Base-by-base conservation (phyloP, 2,888 invertebrate species). In the Spialia ferax region DNA sequence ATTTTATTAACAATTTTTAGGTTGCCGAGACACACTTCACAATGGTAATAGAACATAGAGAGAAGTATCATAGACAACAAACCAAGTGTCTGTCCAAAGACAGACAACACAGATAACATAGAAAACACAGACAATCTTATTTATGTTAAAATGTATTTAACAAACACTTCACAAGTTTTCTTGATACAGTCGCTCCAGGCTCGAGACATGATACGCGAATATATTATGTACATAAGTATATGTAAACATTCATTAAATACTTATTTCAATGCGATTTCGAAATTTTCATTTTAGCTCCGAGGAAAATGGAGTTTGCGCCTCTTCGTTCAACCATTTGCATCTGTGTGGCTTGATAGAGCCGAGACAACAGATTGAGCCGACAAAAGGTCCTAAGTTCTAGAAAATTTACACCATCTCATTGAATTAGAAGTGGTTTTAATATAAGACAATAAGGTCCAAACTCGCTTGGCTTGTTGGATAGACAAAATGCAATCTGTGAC, bases 301-400 rank as follows among this genome's bases (percentile, higher is more conserved):
- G 81, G 79, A 83, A 79, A 89, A 89, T 89, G 82, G 82, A 89
- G 84, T 89, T 89, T 87, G 79, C 79, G 80, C 83, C 86, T 81
- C 78, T 78, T 78, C 78, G 81, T 77, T 79, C 81, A 85, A 81
- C 86, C 85, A 84, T 87, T 82, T 86, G 82, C 87, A 86, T 89
- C 88, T 91, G 90, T 84, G 82, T 82, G 78, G 85, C 88, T 84
- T 81, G 82, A 85, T 90, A 85, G 82, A 78, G 79, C 83, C 75
- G 86, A 85, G 87, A 91, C 89, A 89, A 89, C 89, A 90, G 89
- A 91, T 92, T 91, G 91, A 87, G 70, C 72, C 71, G 72, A 75
- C 75, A 77, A 79, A 88, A 89, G 78, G 82, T 80, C 80, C 48
- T 77, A 91, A 84, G 77, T 74, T 77, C 81, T 69, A 55, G 70